A percentile compares a stretch with the other conserved stretches of the same genome.
Evolutionary conservation across 2,888 invertebrate genomes (phyloP).

Genomic region (Drosophila anomalata): DNA sequence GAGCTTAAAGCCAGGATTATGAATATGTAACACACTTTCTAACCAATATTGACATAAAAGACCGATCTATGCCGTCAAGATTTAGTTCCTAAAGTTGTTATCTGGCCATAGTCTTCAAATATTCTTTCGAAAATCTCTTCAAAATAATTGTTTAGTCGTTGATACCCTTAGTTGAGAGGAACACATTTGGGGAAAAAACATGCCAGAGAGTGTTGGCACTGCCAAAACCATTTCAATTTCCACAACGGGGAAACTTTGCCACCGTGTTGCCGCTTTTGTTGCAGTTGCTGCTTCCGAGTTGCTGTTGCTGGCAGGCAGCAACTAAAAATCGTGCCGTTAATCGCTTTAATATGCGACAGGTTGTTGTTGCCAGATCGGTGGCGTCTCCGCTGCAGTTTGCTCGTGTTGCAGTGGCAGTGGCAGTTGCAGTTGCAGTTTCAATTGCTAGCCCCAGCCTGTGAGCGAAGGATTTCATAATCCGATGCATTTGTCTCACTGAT

Average conservation of each 20-base stretch:
- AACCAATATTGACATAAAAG: neutral
- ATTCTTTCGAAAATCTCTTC: neutral
- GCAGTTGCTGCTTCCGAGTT: conserved; percentile 14
- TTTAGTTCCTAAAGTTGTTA: neutral
- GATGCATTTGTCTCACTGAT: conserved; percentile 70
- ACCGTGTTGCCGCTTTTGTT: conserved; percentile 28
- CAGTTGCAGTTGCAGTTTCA: conserved; percentile 14
- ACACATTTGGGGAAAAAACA: conserved; percentile 19
- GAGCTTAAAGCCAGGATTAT: neutral
- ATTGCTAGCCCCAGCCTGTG: conserved; percentile 46
- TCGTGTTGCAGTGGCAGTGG: conserved; percentile 33
- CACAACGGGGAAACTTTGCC: conserved; percentile 43
- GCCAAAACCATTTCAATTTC: conserved; percentile 79
- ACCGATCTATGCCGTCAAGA: neutral
- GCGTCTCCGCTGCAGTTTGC: conserved; percentile 32
- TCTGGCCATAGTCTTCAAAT: neutral
- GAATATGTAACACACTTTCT: neutral
- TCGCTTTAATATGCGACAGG: conserved; percentile 76
- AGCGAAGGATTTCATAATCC: conserved; percentile 76
- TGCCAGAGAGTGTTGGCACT: conserved; percentile 65
- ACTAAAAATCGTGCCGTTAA: conserved; percentile 72
- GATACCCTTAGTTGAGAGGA: neutral
- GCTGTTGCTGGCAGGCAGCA: conserved; percentile 33
- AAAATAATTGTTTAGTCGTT: neutral
- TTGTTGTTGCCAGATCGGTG: conserved; percentile 62